A percentile compares a stretch with the other conserved stretches of the same genome.
Evolutionary conservation across 2,113 vertebrate species (phyloP).

Genomic region (Heloderma charlesbogerti): DNA sequence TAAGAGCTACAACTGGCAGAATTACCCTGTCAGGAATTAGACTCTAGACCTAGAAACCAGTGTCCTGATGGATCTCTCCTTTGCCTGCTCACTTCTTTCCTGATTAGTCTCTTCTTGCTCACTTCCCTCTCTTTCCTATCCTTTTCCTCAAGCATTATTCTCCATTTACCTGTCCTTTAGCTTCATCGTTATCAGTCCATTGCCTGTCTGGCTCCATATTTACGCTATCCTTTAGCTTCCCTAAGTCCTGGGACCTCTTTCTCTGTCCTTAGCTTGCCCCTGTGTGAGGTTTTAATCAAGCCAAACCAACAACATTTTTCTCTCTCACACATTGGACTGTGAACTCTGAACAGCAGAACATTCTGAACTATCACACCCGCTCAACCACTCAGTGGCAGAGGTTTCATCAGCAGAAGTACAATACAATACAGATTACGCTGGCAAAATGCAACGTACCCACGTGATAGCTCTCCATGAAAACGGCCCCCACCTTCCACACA

Average conservation of each 20-base stretch:
- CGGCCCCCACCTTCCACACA: too few relatives aligned
- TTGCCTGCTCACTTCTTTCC: background rate
- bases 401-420: background rate
- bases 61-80: background rate
- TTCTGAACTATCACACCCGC: background rate
- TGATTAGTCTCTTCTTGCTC: background rate
- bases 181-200: too few relatives aligned
- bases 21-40: background rate
- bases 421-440: background rate
- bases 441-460: background rate
- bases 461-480: background rate
- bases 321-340: background rate
- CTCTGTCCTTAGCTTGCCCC: background rate
- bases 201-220: background rate
- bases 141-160: background rate
- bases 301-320: background rate
- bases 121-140: background rate
- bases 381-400: too few relatives aligned
- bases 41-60: background rate
- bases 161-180: background rate
- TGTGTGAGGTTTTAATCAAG: background rate
- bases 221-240: background rate
- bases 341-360: background rate
- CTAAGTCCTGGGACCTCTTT: background rate
- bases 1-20: background rate